These are phyloP conservation scores for Anarhynchus alexandrinus DNA, from an alignment of 2,113 vertebrate species.

Conservation along the genomic window DNA sequence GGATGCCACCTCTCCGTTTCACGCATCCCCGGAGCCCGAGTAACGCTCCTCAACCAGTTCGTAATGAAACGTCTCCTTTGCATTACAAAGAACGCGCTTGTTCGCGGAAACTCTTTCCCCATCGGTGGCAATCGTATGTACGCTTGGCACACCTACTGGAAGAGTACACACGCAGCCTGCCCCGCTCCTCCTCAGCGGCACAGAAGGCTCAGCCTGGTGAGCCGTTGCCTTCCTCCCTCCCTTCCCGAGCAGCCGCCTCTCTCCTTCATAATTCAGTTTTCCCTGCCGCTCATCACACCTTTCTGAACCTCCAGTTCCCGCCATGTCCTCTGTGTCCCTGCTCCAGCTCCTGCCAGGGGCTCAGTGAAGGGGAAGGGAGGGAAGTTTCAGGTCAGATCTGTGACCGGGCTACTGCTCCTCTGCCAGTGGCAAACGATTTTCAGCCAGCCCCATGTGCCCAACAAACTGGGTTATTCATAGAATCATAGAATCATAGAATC, in stretches of 20 bases:
- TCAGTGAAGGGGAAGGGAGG: background rate
- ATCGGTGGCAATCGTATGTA: background rate
- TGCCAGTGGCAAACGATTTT: background rate
- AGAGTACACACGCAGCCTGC: background rate
- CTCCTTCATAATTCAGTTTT: background rate
- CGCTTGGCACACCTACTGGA: background rate
- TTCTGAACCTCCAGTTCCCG: background rate
- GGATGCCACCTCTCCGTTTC: background rate
- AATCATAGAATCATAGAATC: too few species aligned
- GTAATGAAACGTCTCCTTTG: conserved; percentile 3
- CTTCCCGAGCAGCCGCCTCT: background rate
- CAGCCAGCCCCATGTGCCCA: background rate
- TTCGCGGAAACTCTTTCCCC: background rate
- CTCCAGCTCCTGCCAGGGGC: background rate
- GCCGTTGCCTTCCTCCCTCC: background rate
- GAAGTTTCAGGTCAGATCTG: background rate
- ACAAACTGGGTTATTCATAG: background rate
- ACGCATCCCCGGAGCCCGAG: background rate
- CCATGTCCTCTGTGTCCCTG: background rate
- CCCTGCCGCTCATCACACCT: background rate
- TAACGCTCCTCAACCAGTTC: background rate
- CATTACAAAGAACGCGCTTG: background rate
- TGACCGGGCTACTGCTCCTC: background rate
- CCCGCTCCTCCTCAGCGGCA: background rate
- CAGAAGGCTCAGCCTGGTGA: background rate